Evolutionary conservation across 2,888 invertebrate species (phyloP), one percentile per base, ranked within the genome.

Genomic region (Monochamus alternatus): DNA sequence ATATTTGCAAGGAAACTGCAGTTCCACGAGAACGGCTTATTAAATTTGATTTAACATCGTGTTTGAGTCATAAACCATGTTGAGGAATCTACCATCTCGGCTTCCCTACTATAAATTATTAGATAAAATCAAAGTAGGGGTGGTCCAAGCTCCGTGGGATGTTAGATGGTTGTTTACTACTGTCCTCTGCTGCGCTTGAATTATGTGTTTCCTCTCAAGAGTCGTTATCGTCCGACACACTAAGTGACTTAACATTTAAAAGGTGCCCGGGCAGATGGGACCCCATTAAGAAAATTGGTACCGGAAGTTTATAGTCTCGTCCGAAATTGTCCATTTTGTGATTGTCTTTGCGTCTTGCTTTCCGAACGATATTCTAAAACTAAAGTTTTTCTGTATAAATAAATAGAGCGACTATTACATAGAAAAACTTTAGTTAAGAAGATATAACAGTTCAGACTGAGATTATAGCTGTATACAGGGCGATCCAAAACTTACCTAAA

Each of bases 51-150:
- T 55, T 55, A 55, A 55, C n/a, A 55, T 12, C 55, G 10, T 55
- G 55, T 55, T 22, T 55, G 14, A 55, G 55, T 12, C 55, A 55
- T 14, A 55, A 55, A 55, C 10, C 22, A 22, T 55, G 55, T 55
- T 55, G 55, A 55, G 55, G 55, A 55, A 55, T 55, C 22, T 55
- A 7, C 55, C 55, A 64, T 64, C 64, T 64, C 44, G 64, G 14
- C 14, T 64, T 12, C 55, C 22, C 30, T 67, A 52, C 67, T 22
- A 68, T 68, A 68, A 68, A 68, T 68, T 68, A 68, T 68, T 68
- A 68, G 67, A 68, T 68, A 68, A 68, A 38, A 68, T 68, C 67
- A 58, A 68, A 55, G 55, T 58, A 68, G 67, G 67, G 67, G 67
- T 38, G 58, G 58, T 68, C 58, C 67, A 14, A 43, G 14, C 43